These are phyloP conservation scores for Vultur gryphus DNA, from an alignment of 2,797 vertebrate species.

Conservation along the genomic window DNA sequence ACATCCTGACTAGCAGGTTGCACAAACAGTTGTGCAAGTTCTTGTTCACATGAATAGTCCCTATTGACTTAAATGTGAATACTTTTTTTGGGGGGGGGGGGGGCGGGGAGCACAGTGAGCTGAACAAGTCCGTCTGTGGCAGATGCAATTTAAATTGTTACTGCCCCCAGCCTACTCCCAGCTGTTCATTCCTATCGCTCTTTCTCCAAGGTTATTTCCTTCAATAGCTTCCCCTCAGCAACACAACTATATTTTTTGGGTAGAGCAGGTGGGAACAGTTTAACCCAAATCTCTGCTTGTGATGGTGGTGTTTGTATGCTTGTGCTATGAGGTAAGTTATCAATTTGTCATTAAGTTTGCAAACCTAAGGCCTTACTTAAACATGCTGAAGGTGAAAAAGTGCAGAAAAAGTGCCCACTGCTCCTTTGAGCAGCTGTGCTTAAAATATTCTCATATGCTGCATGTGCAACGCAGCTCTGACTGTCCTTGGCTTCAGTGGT, in stretches of 20 bases:
- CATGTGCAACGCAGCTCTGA: background rate
- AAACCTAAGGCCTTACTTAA: background rate
- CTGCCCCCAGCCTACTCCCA: background rate
- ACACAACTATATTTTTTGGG: background rate
- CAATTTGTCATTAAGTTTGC: background rate
- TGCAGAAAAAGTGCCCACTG: background rate
- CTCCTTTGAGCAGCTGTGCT: background rate
- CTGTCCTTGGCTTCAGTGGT: background rate
- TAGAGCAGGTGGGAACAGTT: background rate
- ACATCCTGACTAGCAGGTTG: background rate
- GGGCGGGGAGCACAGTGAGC: background rate
- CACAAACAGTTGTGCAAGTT: background rate
- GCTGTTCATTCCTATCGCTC: background rate
- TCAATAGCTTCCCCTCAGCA: background rate
- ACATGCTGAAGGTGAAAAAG: background rate
- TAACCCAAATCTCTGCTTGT: background rate
- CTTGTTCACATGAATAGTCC: background rate
- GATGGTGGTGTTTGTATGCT: accelerated
- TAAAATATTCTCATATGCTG: background rate
- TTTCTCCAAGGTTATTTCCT: background rate
- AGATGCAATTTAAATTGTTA: background rate
- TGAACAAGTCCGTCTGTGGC: background rate
- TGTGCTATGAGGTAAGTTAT: background rate
- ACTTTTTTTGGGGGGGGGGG: background rate
- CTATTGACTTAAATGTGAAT: background rate